Conservation (phyloP, 2,888 invertebrate species). For the Zygaena filipendulae region DNA sequence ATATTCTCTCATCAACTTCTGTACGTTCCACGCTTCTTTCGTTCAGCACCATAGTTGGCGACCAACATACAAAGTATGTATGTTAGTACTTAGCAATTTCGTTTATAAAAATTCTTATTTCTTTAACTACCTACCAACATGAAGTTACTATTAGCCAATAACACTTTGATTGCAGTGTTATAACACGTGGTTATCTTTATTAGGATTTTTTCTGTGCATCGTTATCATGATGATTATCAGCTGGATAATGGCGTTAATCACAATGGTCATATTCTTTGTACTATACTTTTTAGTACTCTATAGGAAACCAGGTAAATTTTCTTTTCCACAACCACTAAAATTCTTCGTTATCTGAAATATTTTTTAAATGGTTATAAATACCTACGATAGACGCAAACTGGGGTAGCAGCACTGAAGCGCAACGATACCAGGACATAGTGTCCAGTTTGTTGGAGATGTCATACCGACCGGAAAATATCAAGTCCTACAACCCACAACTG, state of each 20-base stretch:
- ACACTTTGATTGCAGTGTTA: no score
- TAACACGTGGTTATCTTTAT: constrained; percentile 83
- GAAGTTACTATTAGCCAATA: no score
- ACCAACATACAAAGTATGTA: constrained; percentile 62
- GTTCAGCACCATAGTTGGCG: constrained; percentile 88
- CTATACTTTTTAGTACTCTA: constrained; percentile 88
- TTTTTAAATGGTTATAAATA: background rate
- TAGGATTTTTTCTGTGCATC: constrained; percentile 79
- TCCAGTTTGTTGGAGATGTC: constrained; percentile 76
- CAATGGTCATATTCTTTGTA: constrained; percentile 80
- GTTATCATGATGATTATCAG: constrained; percentile 90
- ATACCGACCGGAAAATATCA: constrained; percentile 89
- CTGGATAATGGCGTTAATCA: constrained; percentile 85
- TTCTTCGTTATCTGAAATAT: no score
- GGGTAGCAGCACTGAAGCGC: constrained; percentile 93
- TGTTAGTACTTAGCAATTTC: background rate
- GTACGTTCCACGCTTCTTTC: constrained; percentile 91
- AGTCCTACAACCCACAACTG: constrained; percentile 88
- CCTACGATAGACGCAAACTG: constrained; percentile 81
- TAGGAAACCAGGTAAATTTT: constrained; percentile 82
- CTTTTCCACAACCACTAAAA: no score
- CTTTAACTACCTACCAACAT: no score
- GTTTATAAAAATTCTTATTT: background rate
- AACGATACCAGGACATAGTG: constrained; percentile 89
- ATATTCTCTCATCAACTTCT: constrained; percentile 93